These are phyloP conservation scores for Montifringilla adamsi DNA, from an alignment of 2,113 vertebrate genomes.

Conservation along the genomic window DNA sequence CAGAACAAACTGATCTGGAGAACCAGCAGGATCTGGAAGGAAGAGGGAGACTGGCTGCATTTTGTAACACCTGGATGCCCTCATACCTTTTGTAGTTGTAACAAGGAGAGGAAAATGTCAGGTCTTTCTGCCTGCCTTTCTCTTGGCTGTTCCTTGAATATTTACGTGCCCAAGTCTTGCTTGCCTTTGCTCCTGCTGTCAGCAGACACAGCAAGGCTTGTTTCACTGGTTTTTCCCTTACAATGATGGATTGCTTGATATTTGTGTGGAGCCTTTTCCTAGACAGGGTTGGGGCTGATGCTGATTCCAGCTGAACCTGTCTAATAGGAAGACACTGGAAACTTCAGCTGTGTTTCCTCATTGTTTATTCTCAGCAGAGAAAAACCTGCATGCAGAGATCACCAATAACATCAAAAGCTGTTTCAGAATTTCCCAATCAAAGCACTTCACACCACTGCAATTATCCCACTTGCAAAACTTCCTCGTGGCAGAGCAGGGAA, in stretches of 20 bases:
- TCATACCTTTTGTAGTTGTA: background rate
- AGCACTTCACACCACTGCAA: background rate
- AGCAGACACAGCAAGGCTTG: background rate
- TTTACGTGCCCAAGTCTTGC: background rate
- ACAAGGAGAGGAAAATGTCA: background rate
- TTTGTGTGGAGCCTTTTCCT: background rate
- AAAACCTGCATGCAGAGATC: background rate
- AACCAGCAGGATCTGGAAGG: background rate
- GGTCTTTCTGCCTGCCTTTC: background rate
- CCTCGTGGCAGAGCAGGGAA: background rate
- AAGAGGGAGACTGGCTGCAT: background rate
- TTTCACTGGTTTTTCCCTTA: background rate
- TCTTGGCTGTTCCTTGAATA: background rate
- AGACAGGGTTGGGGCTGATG: background rate
- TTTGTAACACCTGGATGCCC: background rate
- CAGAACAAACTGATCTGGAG: background rate
- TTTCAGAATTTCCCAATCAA: background rate
- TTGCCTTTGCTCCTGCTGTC: background rate
- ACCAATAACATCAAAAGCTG: background rate
- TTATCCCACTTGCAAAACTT: background rate
- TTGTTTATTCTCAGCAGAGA: background rate
- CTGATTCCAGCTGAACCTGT: background rate
- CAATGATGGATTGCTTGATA: background rate
- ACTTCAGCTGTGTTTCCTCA: background rate
- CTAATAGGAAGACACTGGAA: background rate